These are phyloP conservation scores for Andrena praecox DNA, from an alignment of 2,888 invertebrate species.

Conservation along the genomic window DNA sequence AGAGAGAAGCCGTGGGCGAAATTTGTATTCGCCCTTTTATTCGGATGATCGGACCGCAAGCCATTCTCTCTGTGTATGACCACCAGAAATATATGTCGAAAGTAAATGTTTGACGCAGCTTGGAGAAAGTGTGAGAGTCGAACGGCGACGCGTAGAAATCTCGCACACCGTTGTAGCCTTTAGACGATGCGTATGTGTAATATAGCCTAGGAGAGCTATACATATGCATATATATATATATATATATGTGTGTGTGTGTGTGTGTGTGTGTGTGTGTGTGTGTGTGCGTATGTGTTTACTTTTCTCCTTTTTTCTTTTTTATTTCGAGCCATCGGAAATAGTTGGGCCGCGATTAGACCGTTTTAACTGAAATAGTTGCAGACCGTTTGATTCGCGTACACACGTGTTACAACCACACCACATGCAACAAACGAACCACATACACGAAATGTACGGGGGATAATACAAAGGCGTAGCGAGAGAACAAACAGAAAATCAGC, in stretches of 20 bases:
- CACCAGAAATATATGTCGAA: constrained; percentile 49
- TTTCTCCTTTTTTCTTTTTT: constrained; percentile 26
- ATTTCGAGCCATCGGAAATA: constrained; percentile 37
- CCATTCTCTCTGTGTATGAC: constrained; percentile 44
- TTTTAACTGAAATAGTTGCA: constrained; percentile 32
- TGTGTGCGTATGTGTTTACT: constrained; percentile 38
- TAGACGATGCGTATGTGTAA: constrained; percentile 30
- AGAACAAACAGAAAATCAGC: constrained; percentile 25
- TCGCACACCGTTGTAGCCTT: constrained; percentile 49
- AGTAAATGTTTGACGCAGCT: constrained; percentile 52
- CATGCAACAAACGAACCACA: constrained; percentile 12
- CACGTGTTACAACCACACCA: background rate
- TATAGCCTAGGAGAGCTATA: constrained; percentile 31
- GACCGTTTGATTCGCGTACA: constrained; percentile 34
- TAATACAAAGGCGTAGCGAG: background rate
- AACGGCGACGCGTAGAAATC: constrained; percentile 58
- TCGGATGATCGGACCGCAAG: constrained; percentile 36
- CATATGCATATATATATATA: constrained; percentile 8
- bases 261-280: constrained; percentile 15
- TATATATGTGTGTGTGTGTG: background rate
- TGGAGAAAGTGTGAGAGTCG: constrained; percentile 64
- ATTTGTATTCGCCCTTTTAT: constrained; percentile 37
- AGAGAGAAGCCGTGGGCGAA: background rate
- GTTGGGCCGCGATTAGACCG: constrained; percentile 12
- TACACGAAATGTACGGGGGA: constrained; percentile 17